These are phyloP conservation scores for Luehdorfia chinensis DNA, from an alignment of 1,140 invertebrate genomes.

Conservation along the genomic window DNA sequence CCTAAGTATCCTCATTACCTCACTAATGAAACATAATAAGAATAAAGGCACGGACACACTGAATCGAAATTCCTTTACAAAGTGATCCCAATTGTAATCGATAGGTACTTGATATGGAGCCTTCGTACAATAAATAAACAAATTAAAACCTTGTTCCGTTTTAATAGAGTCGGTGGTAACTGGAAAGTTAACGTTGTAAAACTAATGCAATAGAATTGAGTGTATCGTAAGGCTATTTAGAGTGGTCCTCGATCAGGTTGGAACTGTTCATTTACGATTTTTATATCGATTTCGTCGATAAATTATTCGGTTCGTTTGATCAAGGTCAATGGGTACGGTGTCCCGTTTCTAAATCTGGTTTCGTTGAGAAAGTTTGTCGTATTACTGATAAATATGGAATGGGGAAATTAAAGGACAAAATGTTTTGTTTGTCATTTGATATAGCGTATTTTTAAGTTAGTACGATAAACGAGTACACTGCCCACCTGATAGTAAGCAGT, in stretches of 20 bases:
- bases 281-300: slow-evolving; percentile 11
- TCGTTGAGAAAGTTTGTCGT: slow-evolving; percentile 2
- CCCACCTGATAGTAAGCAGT: too few relatives aligned
- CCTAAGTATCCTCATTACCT: too few relatives aligned
- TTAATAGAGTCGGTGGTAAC: not conserved
- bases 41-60: slow-evolving; percentile 13
- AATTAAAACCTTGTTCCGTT: not conserved
- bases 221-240: slow-evolving; percentile 11
- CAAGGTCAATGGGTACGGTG: not conserved
- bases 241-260: slow-evolving; percentile 8
- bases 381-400: not conserved
- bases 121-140: not conserved
- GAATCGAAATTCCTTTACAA: slow-evolving; percentile 9
- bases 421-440: too few relatives aligned
- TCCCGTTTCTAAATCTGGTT: slow-evolving; percentile 6
- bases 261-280: slow-evolving; percentile 5
- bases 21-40: too few relatives aligned
- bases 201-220: too few relatives aligned
- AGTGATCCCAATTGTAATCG: slow-evolving; percentile 14
- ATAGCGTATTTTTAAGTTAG: too few relatives aligned
- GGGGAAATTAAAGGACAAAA: too few relatives aligned
- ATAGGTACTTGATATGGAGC: not conserved
- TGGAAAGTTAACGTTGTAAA: too few relatives aligned
- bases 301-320: slow-evolving; percentile 3
- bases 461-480: too few relatives aligned